Percentiles rank a stretch among this genome's conserved stretches.
Conservation (phyloP, 2,113 vertebrate genomes). For the Canis aureus region DNA sequence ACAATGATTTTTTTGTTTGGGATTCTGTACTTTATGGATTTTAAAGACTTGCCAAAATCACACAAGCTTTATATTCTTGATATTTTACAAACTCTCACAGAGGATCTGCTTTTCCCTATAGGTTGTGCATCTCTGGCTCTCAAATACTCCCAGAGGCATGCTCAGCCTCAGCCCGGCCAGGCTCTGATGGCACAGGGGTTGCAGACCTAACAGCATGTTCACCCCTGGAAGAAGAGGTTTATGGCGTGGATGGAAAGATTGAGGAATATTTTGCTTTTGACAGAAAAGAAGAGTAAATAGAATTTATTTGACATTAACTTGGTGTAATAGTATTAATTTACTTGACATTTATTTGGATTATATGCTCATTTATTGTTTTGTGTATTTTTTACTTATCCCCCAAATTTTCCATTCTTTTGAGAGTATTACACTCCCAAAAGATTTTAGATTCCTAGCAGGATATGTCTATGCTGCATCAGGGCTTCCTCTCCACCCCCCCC, state of each 20-base stretch:
- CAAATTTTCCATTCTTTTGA: constrained; percentile 3
- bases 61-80: background rate
- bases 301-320: constrained; percentile 3
- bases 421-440: background rate
- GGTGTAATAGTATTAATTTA: background rate
- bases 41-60: background rate
- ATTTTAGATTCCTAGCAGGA: background rate
- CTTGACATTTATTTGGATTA: background rate
- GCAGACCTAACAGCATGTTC: constrained; percentile 50
- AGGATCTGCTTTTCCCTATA: constrained; percentile 75
- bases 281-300: constrained; percentile 89
- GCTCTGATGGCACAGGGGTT: constrained; percentile 3
- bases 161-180: constrained; percentile 55
- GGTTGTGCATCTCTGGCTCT: constrained; percentile 89
- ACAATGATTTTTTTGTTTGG: background rate
- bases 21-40: background rate
- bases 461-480: background rate
- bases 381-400: background rate
- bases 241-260: constrained; percentile 89
- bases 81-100: background rate
- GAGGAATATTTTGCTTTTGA: constrained; percentile 94
- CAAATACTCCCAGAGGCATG: constrained; percentile 83
- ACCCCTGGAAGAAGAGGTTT: constrained; percentile 91
- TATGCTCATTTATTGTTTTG: background rate
- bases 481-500: background rate